Base-by-base conservation (phyloP, 2,888 invertebrate species). In the Helleia helle region DNA sequence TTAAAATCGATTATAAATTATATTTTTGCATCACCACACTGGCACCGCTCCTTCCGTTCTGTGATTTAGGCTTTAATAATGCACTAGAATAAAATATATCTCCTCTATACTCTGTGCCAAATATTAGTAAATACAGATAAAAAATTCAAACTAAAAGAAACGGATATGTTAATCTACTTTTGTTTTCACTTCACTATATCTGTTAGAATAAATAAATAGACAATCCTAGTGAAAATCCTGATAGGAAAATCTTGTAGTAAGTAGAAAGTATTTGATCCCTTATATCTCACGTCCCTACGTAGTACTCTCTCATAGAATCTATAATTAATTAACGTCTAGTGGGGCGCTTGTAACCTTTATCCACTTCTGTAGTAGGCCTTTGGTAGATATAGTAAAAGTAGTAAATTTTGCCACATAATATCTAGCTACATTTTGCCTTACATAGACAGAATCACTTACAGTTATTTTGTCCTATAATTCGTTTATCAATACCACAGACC, bases 251-350 rank as follows among this genome's bases (percentile, higher is more conserved):
- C 59, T 70, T 60, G 54, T 73, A 77, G 71, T 58, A 56, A 71
- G 69, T 64, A 80, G 77, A 79, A 77, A 77, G 74, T 65, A 67
- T 62, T 71, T 58, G 65, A 76, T 64, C 81, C 80, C 81, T 81
- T 80, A 49, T 71, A 47, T 71, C 74, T 80, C 80, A 79, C 81
- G 81, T 83, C 81, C 81, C 71, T 69, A 65, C 52, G 66, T 80
- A 81, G 79, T 34, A 60, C 47, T 58, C 58, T 67, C 61, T 59
- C 57, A 55, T 73, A 67, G 62, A 49, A n/a, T n/a, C n/a, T n/a
- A n/a, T n/a, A n/a, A n/a, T 48, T 58, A n/a, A n/a, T n/a, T 58
- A 58, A 65, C 59, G 52, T 59, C 54, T 57, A 54, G n/a, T n/a
- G n/a, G 55, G 58, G 58, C 56, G 62, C 49, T 37, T 22, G 2